Percentiles rank a stretch among this genome's conserved stretches.
These are phyloP conservation scores for Synanthedon tipuliformis DNA, from an alignment of 2,888 invertebrate genomes.

Conservation along the genomic window DNA sequence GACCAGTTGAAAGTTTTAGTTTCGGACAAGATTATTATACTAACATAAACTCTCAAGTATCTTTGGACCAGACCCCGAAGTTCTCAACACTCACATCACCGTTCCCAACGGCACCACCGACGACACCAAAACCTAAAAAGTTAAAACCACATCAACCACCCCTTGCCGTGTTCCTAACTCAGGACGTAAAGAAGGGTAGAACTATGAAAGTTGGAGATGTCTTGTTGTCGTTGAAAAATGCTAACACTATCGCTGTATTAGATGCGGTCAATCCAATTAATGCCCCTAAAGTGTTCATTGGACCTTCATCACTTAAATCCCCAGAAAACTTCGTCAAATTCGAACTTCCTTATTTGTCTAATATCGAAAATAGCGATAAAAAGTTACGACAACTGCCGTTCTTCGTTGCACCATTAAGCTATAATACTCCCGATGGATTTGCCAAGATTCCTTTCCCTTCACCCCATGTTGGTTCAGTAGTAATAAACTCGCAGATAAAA, in stretches of 20 bases:
- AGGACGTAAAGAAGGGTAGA: slow-evolving; percentile 49
- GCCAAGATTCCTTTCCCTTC: slow-evolving; percentile 88
- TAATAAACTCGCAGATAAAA: slow-evolving; percentile 72
- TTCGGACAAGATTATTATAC: slow-evolving; percentile 35
- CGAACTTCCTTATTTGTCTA: slow-evolving; percentile 84
- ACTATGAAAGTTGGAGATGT: slow-evolving; percentile 77
- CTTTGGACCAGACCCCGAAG: slow-evolving; percentile 43
- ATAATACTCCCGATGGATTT: slow-evolving; percentile 85
- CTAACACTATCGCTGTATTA: slow-evolving; percentile 80
- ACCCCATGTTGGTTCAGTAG: slow-evolving; percentile 88
- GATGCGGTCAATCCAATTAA: slow-evolving; percentile 76
- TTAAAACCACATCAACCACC: slow-evolving; percentile 86
- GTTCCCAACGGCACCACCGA: slow-evolving; percentile 48
- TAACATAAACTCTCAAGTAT: slow-evolving; percentile 39
- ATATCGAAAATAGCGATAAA: slow-evolving; percentile 76
- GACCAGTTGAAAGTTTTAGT: slow-evolving; percentile 29
- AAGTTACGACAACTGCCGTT: slow-evolving; percentile 83
- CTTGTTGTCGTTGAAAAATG: slow-evolving; percentile 74
- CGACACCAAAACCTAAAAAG: slow-evolving; percentile 65
- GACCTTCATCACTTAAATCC: slow-evolving; percentile 79
- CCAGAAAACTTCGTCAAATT: slow-evolving; percentile 83
- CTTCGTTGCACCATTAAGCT: slow-evolving; percentile 87
- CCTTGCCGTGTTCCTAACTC: slow-evolving; percentile 82
- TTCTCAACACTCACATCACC: slow-evolving; percentile 46
- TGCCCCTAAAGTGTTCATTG: slow-evolving; percentile 84